Conservation (phyloP, 2,888 invertebrate species). For the Eupithecia inturbata region DNA sequence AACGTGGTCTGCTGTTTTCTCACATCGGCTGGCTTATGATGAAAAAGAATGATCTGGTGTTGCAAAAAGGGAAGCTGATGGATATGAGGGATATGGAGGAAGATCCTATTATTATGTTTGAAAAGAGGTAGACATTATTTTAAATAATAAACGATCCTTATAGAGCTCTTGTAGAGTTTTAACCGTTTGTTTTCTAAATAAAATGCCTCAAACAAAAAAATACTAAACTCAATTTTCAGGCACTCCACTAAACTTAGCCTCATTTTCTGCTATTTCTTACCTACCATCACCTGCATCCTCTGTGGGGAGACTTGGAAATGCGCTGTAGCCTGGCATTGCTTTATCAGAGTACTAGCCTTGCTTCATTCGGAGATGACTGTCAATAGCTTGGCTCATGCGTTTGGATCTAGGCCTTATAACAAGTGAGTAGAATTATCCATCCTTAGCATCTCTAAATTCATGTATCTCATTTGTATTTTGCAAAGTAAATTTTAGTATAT, state of each 20-base stretch:
- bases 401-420: constrained; percentile 76
- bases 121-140: constrained; percentile 31
- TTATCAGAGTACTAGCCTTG: constrained; percentile 85
- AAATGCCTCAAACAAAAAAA: too few relatives aligned
- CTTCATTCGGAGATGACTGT: constrained; percentile 76
- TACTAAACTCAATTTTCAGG: too few relatives aligned
- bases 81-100: constrained; percentile 91
- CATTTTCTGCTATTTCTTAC: constrained; percentile 36
- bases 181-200: too few relatives aligned
- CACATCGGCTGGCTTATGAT: constrained; percentile 94
- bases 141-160: too few relatives aligned
- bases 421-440: too few relatives aligned
- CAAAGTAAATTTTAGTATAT: too few relatives aligned
- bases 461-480: too few relatives aligned
- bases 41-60: constrained; percentile 91
- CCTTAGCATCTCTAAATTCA: too few relatives aligned
- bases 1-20: constrained; percentile 93
- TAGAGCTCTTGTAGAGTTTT: too few relatives aligned
- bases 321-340: constrained; percentile 85
- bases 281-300: constrained; percentile 28
- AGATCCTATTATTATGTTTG: constrained; percentile 36
- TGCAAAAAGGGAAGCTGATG: constrained; percentile 88
- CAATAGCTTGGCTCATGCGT: constrained; percentile 86
- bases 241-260: constrained; percentile 24
- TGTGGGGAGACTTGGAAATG: constrained; percentile 84